Percentiles rank a stretch among this genome's conserved stretches.
phyloP scores from a whole-genome alignment of 2,888 invertebrate species.

The Stenichneumon culpator region DNA sequence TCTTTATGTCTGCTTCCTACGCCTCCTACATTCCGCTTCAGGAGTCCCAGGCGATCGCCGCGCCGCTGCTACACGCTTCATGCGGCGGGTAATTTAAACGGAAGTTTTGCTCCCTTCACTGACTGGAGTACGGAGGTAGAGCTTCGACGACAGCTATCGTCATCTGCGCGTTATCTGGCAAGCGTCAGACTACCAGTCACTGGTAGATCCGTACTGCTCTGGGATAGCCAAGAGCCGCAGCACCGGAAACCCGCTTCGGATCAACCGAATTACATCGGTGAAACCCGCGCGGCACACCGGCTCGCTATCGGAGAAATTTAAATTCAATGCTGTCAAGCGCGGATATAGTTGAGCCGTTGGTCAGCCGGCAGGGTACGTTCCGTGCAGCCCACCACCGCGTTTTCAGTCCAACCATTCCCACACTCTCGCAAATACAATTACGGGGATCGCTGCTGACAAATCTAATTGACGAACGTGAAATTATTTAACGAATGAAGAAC shows the following conservation, averaged over 20 bases:
- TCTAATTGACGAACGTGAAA: conserved; percentile 81
- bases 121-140: background rate
- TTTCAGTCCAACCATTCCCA: conserved; percentile 36
- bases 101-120: background rate
- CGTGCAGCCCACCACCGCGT: background rate
- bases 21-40: no score
- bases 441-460: conserved; percentile 76
- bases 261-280: conserved; percentile 75
- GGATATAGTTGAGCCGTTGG: conserved; percentile 28
- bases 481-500: conserved; percentile 79
- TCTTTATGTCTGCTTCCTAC: no score
- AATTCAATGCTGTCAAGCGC: conserved; percentile 76
- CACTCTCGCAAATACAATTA: conserved; percentile 78
- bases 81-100: no score
- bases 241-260: conserved; percentile 68
- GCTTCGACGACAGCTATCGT: background rate
- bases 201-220: conserved; percentile 13
- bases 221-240: conserved; percentile 22
- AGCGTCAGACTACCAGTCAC: conserved; percentile 20
- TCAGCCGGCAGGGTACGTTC: conserved; percentile 3
- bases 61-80: no score
- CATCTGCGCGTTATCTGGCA: conserved; percentile 14
- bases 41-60: no score
- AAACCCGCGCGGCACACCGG: conserved; percentile 57
- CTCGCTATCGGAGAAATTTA: conserved; percentile 78